These are phyloP conservation scores for Leuciscus idus DNA, from an alignment of 2,113 vertebrate species.

Conservation along the genomic window DNA sequence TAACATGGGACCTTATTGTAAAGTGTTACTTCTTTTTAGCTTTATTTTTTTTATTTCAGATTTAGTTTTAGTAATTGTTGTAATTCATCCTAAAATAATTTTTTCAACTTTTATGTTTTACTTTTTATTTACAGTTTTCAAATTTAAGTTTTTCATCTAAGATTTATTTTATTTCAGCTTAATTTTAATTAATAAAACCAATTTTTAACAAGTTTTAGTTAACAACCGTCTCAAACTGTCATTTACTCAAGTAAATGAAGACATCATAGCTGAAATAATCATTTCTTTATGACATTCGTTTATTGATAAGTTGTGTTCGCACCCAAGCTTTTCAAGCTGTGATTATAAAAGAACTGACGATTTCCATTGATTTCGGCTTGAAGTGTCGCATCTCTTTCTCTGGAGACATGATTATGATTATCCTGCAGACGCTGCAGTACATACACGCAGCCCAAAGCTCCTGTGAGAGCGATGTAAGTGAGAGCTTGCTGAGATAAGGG, in stretches of 20 bases:
- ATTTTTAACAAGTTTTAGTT: neutral
- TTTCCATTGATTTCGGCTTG: neutral
- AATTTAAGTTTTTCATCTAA: no score
- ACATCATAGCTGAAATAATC: neutral
- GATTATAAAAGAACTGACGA: neutral
- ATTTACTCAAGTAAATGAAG: neutral
- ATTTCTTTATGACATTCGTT: neutral
- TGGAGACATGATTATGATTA: conserved; percentile 18
- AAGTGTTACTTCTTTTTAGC: no score
- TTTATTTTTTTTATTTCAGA: no score
- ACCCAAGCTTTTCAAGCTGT: neutral
- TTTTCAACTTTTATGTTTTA: no score
- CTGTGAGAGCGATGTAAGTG: conserved; percentile 25
- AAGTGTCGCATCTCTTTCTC: conserved; percentile 20
- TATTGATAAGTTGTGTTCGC: neutral
- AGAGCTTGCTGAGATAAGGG: conserved; percentile 31
- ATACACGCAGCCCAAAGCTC: conserved; percentile 7
- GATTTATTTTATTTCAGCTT: no score
- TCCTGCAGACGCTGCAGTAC: conserved; percentile 21
- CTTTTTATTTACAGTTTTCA: no score
- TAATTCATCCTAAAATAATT: no score
- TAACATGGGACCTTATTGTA: no score
- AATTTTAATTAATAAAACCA: neutral
- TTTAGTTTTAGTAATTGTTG: no score
- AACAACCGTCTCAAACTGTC: neutral